These are phyloP conservation scores for Heliconius cydno DNA, from an alignment of 2,888 invertebrate genomes.

Conservation along the genomic window DNA sequence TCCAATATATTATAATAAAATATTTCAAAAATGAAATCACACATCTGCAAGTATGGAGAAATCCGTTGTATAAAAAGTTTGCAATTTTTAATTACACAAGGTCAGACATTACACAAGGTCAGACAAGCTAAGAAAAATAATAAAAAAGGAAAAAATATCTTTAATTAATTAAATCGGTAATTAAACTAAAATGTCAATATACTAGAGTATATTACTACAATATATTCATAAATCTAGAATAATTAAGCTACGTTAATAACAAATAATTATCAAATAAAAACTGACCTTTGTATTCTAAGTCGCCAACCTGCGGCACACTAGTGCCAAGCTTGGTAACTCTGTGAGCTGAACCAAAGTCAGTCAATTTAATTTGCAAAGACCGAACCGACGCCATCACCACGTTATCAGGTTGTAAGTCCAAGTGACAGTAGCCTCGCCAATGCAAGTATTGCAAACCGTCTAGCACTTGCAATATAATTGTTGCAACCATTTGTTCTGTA, in stretches of 20 bases:
- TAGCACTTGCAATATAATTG: conserved; percentile 92
- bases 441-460: conserved; percentile 97
- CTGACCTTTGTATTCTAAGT: conserved; percentile 89
- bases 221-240: too few relatives aligned
- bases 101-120: too few relatives aligned
- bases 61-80: not conserved
- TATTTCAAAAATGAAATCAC: too few relatives aligned
- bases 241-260: too few relatives aligned
- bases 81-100: not conserved
- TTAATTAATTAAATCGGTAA: not conserved
- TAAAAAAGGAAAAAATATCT: not conserved
- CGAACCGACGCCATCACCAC: conserved; percentile 95
- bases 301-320: conserved; percentile 87
- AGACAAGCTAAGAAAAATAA: too few relatives aligned
- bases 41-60: too few relatives aligned
- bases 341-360: conserved; percentile 95
- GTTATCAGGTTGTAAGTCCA: conserved; percentile 97
- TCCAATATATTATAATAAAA: too few relatives aligned
- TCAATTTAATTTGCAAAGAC: conserved; percentile 93
- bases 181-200: not conserved
- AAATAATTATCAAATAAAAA: not conserved
- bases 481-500: conserved; percentile 95
- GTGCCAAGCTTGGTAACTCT: conserved; percentile 91
- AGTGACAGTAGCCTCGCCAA: conserved; percentile 94
- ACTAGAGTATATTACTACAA: too few relatives aligned